A percentile compares a stretch with the other conserved stretches of the same genome.
Conservation (phyloP, 1,140 invertebrate species). For the Drosophila tropicalis region DNA sequence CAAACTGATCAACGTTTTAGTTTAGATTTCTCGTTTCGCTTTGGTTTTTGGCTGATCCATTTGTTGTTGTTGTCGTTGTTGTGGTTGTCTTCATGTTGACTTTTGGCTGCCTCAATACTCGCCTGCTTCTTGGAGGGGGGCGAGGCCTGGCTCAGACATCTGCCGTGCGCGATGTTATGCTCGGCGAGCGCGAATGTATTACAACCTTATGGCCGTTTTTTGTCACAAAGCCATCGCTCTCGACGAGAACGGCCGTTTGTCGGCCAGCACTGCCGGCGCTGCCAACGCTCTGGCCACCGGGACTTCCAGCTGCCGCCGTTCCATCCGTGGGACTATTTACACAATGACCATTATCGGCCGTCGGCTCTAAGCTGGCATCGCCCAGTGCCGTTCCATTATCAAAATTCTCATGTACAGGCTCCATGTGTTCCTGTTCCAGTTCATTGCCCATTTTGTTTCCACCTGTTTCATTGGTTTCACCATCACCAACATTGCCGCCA, state of each 20-base stretch:
- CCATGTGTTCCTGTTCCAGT: constrained; percentile 12
- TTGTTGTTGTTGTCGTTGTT: constrained; percentile 27
- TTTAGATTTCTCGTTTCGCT: too few relatives aligned
- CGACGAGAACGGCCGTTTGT: constrained; percentile 91
- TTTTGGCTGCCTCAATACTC: constrained; percentile 59
- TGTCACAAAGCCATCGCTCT: constrained; percentile 91
- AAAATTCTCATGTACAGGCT: constrained; percentile 8
- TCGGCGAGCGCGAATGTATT: constrained; percentile 93
- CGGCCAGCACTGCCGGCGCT: constrained; percentile 83
- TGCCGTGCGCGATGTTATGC: constrained; percentile 90
- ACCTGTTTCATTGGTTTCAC: constrained; percentile 2
- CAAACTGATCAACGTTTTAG: not conserved
- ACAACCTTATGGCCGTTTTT: constrained; percentile 95
- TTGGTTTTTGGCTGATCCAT: constrained; percentile 47
- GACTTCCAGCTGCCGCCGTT: constrained; percentile 57
- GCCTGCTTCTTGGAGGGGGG: constrained; percentile 84
- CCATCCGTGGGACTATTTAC: constrained; percentile 68
- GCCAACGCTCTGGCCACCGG: constrained; percentile 57
- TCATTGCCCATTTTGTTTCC: not conserved
- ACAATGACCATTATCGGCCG: constrained; percentile 73
- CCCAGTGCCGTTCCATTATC: constrained; percentile 17
- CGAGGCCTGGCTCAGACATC: constrained; percentile 90
- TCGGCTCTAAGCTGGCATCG: constrained; percentile 20
- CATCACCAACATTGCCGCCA: not conserved
- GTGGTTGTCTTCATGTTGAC: not conserved